A percentile compares a stretch with the other conserved stretches of the same genome.
These are phyloP conservation scores for Melanerpes aurifrons DNA, from an alignment of 2,113 vertebrate species.

Conservation along the genomic window DNA sequence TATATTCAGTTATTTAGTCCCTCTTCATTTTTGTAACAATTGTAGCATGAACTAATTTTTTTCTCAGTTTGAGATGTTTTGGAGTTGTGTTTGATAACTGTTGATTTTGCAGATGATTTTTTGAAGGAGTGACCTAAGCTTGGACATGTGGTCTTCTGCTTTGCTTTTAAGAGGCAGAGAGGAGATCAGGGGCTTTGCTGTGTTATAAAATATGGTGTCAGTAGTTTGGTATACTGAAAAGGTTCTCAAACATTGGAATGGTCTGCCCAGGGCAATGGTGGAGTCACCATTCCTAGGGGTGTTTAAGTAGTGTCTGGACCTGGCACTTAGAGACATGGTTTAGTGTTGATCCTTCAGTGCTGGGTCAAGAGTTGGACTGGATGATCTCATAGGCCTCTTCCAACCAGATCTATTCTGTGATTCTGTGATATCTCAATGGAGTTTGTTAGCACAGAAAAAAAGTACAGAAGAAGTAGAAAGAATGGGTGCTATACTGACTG, in stretches of 20 bases:
- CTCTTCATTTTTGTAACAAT: conserved; percentile 39
- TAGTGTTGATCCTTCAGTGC: too few relatives aligned
- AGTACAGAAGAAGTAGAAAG: neutral
- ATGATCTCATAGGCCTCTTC: too few relatives aligned
- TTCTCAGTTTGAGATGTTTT: conserved; percentile 50
- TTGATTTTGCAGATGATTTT: conserved; percentile 28
- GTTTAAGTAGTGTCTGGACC: too few relatives aligned
- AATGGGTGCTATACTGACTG: neutral
- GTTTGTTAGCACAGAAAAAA: neutral
- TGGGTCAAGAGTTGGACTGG: too few relatives aligned
- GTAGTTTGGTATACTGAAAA: neutral
- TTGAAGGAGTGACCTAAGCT: neutral
- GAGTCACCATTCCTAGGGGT: too few relatives aligned
- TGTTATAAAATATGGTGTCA: neutral
- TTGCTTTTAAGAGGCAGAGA: neutral
- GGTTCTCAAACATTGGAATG: too few relatives aligned
- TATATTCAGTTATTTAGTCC: conserved; percentile 29
- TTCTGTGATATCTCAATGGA: neutral
- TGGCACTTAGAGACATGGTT: too few relatives aligned
- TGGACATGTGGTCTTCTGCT: neutral
- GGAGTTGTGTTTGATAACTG: conserved; percentile 13
- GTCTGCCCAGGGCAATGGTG: too few relatives aligned
- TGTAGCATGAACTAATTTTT: conserved; percentile 60
- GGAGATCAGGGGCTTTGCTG: neutral
- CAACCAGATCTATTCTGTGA: too few relatives aligned